Base-by-base conservation (phyloP, 1,140 invertebrate genomes). In the Brachionus koreanus region DNA sequence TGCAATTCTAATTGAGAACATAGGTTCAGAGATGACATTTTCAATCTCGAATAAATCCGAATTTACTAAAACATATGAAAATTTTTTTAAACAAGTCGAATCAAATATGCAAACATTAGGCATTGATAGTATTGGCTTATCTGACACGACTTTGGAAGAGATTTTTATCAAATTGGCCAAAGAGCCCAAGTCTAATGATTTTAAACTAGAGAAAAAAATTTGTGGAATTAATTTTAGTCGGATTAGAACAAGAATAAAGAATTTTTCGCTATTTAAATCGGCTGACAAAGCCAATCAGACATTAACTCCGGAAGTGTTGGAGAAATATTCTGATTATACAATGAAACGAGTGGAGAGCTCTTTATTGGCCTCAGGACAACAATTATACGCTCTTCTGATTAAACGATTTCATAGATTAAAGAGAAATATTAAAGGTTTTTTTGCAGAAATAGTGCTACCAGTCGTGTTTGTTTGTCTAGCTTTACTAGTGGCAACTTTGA, bases 391-490 rank as follows among this genome's bases (percentile, higher is more conserved):
- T 13, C 85, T 91, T n/a, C 86, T 89, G 37, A 82, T 89, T 5
- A 90, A 91, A 84, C 82, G 91, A 67, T 89, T 91, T 84, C 89
- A 90, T 83, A 88, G 90, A 84, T 85, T 89, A 4, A 86, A 87
- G 23, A 85, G 91, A 23, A 90, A 90, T 85, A 88, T 88, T 82
- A 91, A 91, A 85, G 89, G 89, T 12, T 87, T 91, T 82, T 85
- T 91, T 82, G 89, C 88, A 85, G 90, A 91, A 88, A 90, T 91
- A 72, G 86, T 92, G 65, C 85, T 91, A 10, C 91, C 91, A 7
- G 89, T 91, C 23, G 77, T 87, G 1, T 90, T 91, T 84, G 86
- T 91, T 12, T 87, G 89, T 65, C 67, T 90, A 43, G 89, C 90
- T 25, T 87, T 88, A 85, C 69, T 89, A 5, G 87, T 90, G 61